A percentile compares a stretch with the other conserved stretches of the same genome.
Conservation (phyloP, 2,888 invertebrate genomes). For the Notodonta ziczac region DNA sequence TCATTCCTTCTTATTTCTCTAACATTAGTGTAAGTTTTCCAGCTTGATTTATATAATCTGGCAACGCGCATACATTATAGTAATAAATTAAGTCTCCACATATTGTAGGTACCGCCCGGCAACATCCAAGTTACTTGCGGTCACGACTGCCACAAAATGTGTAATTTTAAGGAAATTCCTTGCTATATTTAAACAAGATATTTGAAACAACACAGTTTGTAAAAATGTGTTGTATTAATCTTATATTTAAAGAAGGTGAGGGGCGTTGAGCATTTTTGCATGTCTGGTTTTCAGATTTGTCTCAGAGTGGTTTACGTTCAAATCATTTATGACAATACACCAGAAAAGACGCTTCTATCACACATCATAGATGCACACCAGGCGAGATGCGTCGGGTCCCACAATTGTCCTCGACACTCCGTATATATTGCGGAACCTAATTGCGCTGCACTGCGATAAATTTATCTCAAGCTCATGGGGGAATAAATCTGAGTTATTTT, state of each 20-base stretch:
- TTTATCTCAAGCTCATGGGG: constrained; percentile 2
- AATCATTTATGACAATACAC: too few relatives aligned
- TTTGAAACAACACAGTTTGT: too few relatives aligned
- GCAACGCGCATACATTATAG: not conserved
- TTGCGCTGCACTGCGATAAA: not conserved
- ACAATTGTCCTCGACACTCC: not conserved
- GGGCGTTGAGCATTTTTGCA: too few relatives aligned
- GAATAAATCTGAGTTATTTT: constrained; percentile 6
- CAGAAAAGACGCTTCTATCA: too few relatives aligned
- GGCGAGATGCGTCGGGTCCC: too few relatives aligned
- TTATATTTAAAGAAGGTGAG: too few relatives aligned
- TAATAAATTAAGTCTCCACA: constrained; percentile 1
- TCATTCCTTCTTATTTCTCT: too few relatives aligned
- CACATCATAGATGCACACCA: too few relatives aligned
- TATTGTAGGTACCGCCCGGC: constrained; percentile 2
- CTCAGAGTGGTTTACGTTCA: too few relatives aligned
- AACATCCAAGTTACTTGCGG: constrained; percentile 2
- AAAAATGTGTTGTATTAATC: too few relatives aligned
- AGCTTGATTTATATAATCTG: not conserved
- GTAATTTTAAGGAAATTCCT: not conserved
- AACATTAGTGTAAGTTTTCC: not conserved
- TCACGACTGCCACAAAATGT: not conserved
- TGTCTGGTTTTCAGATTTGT: too few relatives aligned
- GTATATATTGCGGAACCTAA: not conserved
- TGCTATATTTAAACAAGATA: not conserved